A percentile compares a stretch with the other conserved stretches of the same genome.
phyloP scores from a whole-genome alignment of 2,113 vertebrate species.

The Machaerirhynchus nigripectus region DNA sequence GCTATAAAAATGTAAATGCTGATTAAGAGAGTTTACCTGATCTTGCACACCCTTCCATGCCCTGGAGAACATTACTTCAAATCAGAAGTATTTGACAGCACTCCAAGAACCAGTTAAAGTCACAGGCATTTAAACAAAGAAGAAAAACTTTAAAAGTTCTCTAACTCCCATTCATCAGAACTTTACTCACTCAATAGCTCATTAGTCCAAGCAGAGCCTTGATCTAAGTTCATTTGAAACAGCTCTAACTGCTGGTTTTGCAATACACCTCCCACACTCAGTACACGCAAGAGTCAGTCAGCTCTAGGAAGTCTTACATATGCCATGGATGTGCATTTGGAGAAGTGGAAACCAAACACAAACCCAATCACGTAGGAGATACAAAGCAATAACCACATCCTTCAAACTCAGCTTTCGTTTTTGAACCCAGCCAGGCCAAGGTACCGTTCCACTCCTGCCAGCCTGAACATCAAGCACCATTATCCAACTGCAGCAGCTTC shows the following conservation, averaged over 20 bases:
- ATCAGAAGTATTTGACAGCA: neutral
- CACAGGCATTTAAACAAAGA: neutral
- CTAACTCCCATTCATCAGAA: neutral
- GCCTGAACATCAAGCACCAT: neutral
- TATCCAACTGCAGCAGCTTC: neutral
- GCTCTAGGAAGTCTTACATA: neutral
- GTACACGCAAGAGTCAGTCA: fast-evolving
- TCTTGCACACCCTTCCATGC: neutral
- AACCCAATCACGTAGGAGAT: fast-evolving
- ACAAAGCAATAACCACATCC: neutral
- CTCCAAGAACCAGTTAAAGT: neutral
- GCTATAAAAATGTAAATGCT: neutral
- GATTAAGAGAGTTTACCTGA: neutral
- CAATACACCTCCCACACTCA: neutral
- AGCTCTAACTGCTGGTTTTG: neutral
- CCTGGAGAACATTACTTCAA: neutral
- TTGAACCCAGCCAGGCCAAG: neutral
- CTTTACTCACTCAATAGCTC: neutral
- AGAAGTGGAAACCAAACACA: neutral
- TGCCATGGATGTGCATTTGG: fast-evolving
- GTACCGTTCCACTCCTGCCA: fast-evolving
- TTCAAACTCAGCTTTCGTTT: neutral
- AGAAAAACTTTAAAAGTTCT: neutral
- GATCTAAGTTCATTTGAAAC: neutral
- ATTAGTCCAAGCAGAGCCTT: neutral